Conservation (phyloP, 2,888 invertebrate genomes). For the Himalopsyche tibetana region DNA sequence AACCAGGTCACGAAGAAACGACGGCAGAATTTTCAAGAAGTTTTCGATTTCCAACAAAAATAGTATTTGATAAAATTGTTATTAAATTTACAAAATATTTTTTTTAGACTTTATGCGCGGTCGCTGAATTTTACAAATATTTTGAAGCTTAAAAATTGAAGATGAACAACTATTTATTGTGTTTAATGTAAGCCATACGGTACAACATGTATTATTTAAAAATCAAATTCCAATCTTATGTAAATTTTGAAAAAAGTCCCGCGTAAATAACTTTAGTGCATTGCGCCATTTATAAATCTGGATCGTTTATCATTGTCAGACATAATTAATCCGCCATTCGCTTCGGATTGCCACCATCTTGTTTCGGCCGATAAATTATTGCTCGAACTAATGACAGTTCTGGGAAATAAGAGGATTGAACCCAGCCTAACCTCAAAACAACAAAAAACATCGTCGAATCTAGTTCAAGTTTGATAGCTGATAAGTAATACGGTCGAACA, state of each 20-base stretch:
- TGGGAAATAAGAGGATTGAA: constrained; percentile 52
- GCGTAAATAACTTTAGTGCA: background rate
- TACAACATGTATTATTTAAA: too few species aligned
- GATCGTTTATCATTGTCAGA: constrained; percentile 64
- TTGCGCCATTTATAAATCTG: constrained; percentile 47
- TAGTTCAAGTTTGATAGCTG: constrained; percentile 27
- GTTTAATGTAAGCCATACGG: too few species aligned
- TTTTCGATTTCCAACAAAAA: too few species aligned
- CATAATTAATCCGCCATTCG: constrained; percentile 65
- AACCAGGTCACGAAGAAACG: too few species aligned
- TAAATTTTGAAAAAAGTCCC: background rate
- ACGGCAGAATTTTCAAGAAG: too few species aligned
- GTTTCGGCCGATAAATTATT: constrained; percentile 61
- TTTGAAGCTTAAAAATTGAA: too few species aligned
- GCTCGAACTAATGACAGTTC: constrained; percentile 51
- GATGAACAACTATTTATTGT: too few species aligned
- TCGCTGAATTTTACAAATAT: too few species aligned
- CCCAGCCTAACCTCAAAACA: constrained; percentile 24
- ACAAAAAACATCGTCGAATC: constrained; percentile 22
- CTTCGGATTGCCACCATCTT: constrained; percentile 55
- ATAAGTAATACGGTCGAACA: background rate
- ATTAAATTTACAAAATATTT: too few species aligned
- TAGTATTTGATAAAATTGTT: too few species aligned
- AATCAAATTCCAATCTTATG: too few species aligned
- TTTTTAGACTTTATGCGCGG: too few species aligned